Percentiles rank a stretch among this genome's conserved stretches.
Evolutionary conservation across 2,888 invertebrate genomes (phyloP).

Genomic region (Aleiodes alternator): DNA sequence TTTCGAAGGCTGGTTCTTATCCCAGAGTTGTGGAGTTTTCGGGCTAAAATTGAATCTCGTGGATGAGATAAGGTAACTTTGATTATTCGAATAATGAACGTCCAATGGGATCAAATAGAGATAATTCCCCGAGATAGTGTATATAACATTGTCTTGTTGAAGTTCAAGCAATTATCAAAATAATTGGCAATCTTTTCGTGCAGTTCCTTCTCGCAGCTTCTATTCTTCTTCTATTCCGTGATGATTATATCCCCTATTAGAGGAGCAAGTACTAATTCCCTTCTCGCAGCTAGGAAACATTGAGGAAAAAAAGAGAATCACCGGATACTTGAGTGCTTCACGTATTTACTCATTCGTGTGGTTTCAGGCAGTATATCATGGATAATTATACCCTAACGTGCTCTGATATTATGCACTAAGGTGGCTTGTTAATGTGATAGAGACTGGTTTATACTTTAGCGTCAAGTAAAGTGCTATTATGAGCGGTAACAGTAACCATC

Average conservation of each 20-base stretch:
- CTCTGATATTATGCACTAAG: conserved; percentile 56
- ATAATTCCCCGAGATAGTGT: background rate
- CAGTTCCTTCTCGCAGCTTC: too few species aligned
- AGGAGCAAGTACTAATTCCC: too few species aligned
- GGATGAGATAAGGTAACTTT: background rate
- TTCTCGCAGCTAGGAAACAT: too few species aligned
- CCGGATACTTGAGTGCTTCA: conserved; percentile 53
- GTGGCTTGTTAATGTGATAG: conserved; percentile 56
- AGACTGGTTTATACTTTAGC: conserved; percentile 27
- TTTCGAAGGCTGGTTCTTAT: conserved; percentile 2
- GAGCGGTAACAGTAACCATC: conserved; percentile 67
- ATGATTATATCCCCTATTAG: too few species aligned
- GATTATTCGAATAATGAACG: background rate
- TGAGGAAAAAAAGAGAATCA: background rate
- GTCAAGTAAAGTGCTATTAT: conserved; percentile 62
- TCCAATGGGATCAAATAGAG: background rate
- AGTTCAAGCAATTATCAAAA: too few species aligned
- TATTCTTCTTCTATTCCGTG: too few species aligned
- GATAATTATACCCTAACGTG: conserved; percentile 62
- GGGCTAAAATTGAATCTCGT: conserved; percentile 32
- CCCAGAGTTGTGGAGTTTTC: conserved; percentile 23
- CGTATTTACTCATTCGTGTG: conserved; percentile 52
- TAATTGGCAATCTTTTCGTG: too few species aligned
- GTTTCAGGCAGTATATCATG: conserved; percentile 63
- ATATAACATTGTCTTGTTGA: too few species aligned